Evolutionary conservation across 1,140 invertebrate genomes (phyloP).

Genomic region (Ectropis grisescens): DNA sequence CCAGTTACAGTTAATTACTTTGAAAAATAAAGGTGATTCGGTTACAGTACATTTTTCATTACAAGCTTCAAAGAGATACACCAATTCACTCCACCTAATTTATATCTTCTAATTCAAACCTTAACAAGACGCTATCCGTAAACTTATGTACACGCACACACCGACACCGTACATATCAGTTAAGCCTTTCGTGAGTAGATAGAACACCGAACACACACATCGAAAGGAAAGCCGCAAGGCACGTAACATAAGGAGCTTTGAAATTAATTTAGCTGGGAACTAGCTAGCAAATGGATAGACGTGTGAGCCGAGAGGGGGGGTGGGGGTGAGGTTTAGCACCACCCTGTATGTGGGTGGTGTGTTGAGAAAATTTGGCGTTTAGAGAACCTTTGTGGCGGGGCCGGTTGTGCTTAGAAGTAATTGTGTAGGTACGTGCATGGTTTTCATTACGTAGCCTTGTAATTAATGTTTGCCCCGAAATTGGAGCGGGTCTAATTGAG

Average conservation of each 20-base stretch:
- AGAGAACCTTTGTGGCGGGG: slow-evolving; percentile 58
- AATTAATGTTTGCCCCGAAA: background rate
- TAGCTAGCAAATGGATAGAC: slow-evolving; percentile 70
- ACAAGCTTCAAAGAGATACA: no score
- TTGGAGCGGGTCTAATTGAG: background rate
- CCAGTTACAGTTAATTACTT: no score
- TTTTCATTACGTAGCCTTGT: no score
- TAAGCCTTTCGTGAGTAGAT: slow-evolving; percentile 60
- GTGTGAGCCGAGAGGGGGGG: slow-evolving; percentile 50
- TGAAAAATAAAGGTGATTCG: no score
- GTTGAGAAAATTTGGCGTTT: slow-evolving; percentile 63
- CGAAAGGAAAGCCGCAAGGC: slow-evolving; percentile 59
- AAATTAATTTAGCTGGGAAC: slow-evolving; percentile 71
- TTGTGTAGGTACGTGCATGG: slow-evolving; percentile 27
- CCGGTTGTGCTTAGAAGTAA: slow-evolving; percentile 47
- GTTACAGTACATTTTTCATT: no score
- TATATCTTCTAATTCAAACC: slow-evolving; percentile 57
- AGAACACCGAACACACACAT: slow-evolving; percentile 46
- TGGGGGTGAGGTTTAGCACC: no score
- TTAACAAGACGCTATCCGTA: slow-evolving; percentile 55
- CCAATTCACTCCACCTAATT: slow-evolving; percentile 30
- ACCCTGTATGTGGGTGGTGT: slow-evolving; percentile 23
- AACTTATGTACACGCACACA: slow-evolving; percentile 29
- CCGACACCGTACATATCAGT: slow-evolving; percentile 35
- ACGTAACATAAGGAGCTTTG: slow-evolving; percentile 70